Conservation (phyloP, 2,888 invertebrate genomes). For the Amphipyra berbera region DNA sequence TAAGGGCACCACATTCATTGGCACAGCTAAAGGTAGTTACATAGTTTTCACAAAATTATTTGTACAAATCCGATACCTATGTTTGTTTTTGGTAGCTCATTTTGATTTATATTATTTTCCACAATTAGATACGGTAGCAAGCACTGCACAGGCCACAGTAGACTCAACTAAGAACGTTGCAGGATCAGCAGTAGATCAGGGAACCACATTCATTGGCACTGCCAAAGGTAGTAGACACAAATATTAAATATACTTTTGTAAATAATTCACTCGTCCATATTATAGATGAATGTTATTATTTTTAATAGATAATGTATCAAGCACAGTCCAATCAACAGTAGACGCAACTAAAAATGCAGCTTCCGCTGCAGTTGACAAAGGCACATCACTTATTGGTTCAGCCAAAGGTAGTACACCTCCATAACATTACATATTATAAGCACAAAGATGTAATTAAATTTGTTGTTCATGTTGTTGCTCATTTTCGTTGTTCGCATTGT, state of each 20-base stretch:
- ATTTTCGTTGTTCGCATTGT: slow-evolving; percentile 7
- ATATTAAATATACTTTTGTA: slow-evolving; percentile 6
- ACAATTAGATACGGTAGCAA: slow-evolving; percentile 63
- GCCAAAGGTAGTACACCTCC: slow-evolving; percentile 46
- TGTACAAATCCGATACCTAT: not conserved
- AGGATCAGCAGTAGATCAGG: slow-evolving; percentile 65
- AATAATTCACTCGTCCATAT: slow-evolving; percentile 3
- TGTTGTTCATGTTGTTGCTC: slow-evolving; percentile 3
- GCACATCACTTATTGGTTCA: slow-evolving; percentile 54
- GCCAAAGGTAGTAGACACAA: slow-evolving; percentile 65
- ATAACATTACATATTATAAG: not conserved
- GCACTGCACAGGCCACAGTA: slow-evolving; percentile 59
- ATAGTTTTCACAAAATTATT: slow-evolving; percentile 47
- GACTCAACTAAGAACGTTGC: slow-evolving; percentile 67
- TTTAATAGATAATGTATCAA: slow-evolving; percentile 67
- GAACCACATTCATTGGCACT: slow-evolving; percentile 65
- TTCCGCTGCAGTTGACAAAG: slow-evolving; percentile 67
- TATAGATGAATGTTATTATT: slow-evolving; percentile 15
- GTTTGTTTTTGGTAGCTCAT: slow-evolving; percentile 7
- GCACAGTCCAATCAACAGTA: slow-evolving; percentile 64
- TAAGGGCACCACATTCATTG: slow-evolving; percentile 63
- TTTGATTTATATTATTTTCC: slow-evolving; percentile 26
- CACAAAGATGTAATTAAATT: not conserved
- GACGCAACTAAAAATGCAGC: slow-evolving; percentile 72
- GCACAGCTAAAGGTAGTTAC: slow-evolving; percentile 70